Conservation (phyloP, 1,140 invertebrate genomes). For the Drosophila fuyamai region DNA sequence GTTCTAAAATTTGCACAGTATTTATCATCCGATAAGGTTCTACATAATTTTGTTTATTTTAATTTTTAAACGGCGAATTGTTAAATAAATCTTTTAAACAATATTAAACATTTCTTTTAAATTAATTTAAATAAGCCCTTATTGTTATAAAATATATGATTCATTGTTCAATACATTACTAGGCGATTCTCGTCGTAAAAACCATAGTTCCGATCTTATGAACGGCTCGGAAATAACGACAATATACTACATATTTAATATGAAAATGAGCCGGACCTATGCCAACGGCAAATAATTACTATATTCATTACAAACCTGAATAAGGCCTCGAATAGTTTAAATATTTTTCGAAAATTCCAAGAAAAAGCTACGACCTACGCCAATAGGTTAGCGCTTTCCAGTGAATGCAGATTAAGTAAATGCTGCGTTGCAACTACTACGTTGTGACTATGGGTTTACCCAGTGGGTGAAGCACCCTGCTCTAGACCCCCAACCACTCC, state of each 20-base stretch:
- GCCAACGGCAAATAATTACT: slow-evolving; percentile 18
- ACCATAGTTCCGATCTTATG: neutral
- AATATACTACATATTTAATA: neutral
- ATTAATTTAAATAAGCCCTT: too few species aligned
- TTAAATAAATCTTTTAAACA: too few species aligned
- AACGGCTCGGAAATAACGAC: too few species aligned
- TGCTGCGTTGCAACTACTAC: slow-evolving; percentile 23
- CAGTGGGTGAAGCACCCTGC: slow-evolving; percentile 15
- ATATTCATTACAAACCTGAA: neutral
- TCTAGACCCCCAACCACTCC: neutral
- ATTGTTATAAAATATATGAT: neutral
- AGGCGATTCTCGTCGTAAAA: neutral
- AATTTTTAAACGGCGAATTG: too few species aligned
- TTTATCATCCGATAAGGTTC: too few species aligned
- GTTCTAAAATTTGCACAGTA: too few species aligned
- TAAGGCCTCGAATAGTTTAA: slow-evolving; percentile 16
- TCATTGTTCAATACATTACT: neutral
- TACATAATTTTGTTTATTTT: too few species aligned
- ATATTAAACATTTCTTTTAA: too few species aligned
- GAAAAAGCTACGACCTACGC: slow-evolving; percentile 19
- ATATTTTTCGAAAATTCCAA: slow-evolving; percentile 19
- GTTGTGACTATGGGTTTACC: slow-evolving; percentile 20
- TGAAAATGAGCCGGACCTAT: slow-evolving; percentile 16
- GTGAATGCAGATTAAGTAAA: slow-evolving; percentile 28
- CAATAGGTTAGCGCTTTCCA: slow-evolving; percentile 10